Evolutionary conservation across 2,797 vertebrate species (phyloP).

Genomic region (Parotocinclus haroldoi): DNA sequence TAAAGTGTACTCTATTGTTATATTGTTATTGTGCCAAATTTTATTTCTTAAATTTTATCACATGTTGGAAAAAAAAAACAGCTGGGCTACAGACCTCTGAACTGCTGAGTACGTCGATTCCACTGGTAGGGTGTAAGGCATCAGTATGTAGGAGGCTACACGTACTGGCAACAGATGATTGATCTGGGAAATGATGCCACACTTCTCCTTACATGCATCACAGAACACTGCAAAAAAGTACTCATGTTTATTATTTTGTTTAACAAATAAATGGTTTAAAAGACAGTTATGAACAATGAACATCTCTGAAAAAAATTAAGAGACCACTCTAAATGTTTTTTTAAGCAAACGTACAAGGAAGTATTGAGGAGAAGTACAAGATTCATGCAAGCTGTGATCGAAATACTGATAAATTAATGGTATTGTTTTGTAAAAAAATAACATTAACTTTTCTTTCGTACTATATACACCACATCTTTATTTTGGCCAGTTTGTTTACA

Average conservation of each 20-base stretch:
- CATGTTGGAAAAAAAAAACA: not conserved
- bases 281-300: no score
- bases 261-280: not conserved
- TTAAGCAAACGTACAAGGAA: no score
- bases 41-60: not conserved
- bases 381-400: no score
- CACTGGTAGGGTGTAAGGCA: conserved; percentile 86
- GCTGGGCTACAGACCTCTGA: conserved; percentile 68
- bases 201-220: conserved; percentile 71
- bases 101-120: conserved; percentile 75
- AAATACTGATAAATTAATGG: no score
- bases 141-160: conserved; percentile 80
- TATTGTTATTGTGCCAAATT: not conserved
- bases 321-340: no score
- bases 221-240: conserved; percentile 78
- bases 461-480: no score
- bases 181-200: conserved; percentile 70
- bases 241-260: conserved; percentile 1
- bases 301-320: no score
- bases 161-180: conserved; percentile 73
- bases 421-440: no score
- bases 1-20: not conserved
- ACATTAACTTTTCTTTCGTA: no score
- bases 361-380: no score
- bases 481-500: no score